Conservation (phyloP, 2,797 vertebrate species). For the Fundulus diaphanus region DNA sequence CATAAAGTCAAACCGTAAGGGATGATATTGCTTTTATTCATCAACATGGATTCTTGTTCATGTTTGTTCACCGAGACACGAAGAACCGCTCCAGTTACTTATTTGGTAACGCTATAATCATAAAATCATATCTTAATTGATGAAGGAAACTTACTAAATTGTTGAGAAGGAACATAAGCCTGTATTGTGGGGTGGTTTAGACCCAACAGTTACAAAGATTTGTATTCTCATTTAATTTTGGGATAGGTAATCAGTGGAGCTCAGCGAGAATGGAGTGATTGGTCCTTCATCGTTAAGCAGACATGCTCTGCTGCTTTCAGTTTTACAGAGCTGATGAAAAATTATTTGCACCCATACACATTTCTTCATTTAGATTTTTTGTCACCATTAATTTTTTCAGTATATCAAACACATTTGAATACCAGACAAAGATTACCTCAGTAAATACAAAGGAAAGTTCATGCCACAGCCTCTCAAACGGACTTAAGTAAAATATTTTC, state of each 20-base stretch:
- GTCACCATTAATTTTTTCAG: neutral
- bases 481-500: neutral
- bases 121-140: neutral
- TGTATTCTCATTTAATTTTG: neutral
- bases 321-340: neutral
- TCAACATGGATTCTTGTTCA: neutral
- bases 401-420: neutral
- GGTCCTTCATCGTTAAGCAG: neutral
- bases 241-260: neutral
- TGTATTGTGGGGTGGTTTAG: neutral
- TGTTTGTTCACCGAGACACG: neutral
- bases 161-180: neutral
- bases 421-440: neutral
- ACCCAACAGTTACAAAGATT: neutral
- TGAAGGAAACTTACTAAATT: constrained; percentile 7
- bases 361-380: neutral
- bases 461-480: neutral
- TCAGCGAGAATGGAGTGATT: neutral
- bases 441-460: neutral
- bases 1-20: neutral
- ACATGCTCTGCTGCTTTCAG: neutral
- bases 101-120: neutral
- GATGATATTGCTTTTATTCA: neutral
- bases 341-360: neutral
- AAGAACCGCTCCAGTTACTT: neutral